These are phyloP conservation scores for Argyresthia goedartella DNA, from an alignment of 2,888 invertebrate species.

Conservation along the genomic window DNA sequence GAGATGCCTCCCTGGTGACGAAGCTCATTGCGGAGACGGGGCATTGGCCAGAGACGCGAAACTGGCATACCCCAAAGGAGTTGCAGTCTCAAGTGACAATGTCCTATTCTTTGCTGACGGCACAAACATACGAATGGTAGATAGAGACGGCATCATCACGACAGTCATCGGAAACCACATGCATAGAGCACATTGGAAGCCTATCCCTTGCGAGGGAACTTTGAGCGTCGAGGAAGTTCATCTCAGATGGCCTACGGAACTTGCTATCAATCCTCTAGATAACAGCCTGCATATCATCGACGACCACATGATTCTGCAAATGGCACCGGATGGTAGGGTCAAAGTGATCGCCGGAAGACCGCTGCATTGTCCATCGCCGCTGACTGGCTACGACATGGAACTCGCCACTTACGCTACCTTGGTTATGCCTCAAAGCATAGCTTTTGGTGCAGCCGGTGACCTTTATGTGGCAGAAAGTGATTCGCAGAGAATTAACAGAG, in stretches of 20 bases:
- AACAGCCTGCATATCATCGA: slow-evolving; percentile 96
- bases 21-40: slow-evolving; percentile 96
- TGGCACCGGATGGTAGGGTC: slow-evolving; percentile 91
- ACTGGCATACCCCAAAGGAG: slow-evolving; percentile 95
- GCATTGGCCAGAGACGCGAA: slow-evolving; percentile 93
- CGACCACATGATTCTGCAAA: slow-evolving; percentile 93
- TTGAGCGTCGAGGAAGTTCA: slow-evolving; percentile 93
- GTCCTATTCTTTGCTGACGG: slow-evolving; percentile 96
- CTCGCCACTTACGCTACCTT: slow-evolving; percentile 92
- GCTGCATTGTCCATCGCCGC: slow-evolving; percentile 89
- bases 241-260: slow-evolving; percentile 95
- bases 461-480: slow-evolving; percentile 96
- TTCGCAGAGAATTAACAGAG: slow-evolving; percentile 92
- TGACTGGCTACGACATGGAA: slow-evolving; percentile 84
- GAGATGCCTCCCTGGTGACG: slow-evolving; percentile 92
- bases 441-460: slow-evolving; percentile 92
- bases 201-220: slow-evolving; percentile 92
- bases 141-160: slow-evolving; percentile 91
- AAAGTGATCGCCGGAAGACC: slow-evolving; percentile 95
- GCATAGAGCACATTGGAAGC: slow-evolving; percentile 95
- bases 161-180: slow-evolving; percentile 94
- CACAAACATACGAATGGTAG: slow-evolving; percentile 93
- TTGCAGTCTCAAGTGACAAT: slow-evolving; percentile 93
- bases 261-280: slow-evolving; percentile 94
- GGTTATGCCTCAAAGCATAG: slow-evolving; percentile 94